Conservation (phyloP, 2,888 invertebrate genomes). For the Drosophila borborema region DNA sequence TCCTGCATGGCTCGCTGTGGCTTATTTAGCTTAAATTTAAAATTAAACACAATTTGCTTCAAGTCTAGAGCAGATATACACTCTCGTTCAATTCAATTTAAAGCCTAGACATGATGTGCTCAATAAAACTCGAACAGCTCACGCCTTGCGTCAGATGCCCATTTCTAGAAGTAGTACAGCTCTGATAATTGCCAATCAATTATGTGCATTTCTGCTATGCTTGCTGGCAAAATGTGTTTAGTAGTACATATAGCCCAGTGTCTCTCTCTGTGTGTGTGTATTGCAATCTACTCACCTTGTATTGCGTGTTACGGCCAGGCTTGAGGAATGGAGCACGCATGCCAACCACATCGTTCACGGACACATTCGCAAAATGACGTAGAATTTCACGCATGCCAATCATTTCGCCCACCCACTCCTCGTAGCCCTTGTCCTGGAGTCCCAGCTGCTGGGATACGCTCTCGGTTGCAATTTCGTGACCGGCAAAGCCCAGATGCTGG, state of each 20-base stretch:
- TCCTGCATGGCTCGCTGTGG: not conserved
- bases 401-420: slow-evolving; percentile 97
- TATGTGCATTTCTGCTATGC: slow-evolving; percentile 20
- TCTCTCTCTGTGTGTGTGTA: slow-evolving; percentile 12
- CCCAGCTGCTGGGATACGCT: slow-evolving; percentile 91
- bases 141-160: slow-evolving; percentile 1
- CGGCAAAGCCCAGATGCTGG: slow-evolving; percentile 94
- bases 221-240: slow-evolving; percentile 15
- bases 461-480: slow-evolving; percentile 92
- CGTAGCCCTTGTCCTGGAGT: slow-evolving; percentile 94
- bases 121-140: not conserved
- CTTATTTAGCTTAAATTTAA: not conserved
- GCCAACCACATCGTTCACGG: slow-evolving; percentile 92
- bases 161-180: slow-evolving; percentile 9
- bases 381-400: slow-evolving; percentile 96
- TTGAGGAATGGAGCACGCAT: slow-evolving; percentile 95
- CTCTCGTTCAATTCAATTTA: not conserved
- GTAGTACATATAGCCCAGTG: slow-evolving; percentile 11
- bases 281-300: slow-evolving; percentile 88
- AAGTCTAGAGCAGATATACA: not conserved
- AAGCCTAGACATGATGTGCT: not conserved
- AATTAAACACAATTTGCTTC: not conserved
- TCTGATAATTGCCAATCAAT: slow-evolving; percentile 51
- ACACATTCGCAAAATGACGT: slow-evolving; percentile 92
- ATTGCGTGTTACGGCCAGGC: slow-evolving; percentile 96